Conservation (phyloP, 2,888 invertebrate species). For the Drosophila fulvimacula region DNA sequence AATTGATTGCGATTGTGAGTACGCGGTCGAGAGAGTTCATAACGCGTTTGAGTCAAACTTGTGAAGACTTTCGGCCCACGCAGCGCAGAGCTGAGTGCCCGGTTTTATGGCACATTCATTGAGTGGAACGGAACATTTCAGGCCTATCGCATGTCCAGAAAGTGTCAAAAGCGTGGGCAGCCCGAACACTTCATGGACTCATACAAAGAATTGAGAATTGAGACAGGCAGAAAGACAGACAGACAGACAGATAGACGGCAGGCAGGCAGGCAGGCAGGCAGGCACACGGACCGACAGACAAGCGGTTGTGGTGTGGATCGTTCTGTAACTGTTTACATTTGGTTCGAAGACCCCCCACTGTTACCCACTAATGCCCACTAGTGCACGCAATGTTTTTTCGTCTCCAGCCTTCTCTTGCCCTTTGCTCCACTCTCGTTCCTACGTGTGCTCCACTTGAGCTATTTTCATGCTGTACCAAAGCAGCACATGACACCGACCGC, state of each 20-base stretch:
- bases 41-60: slow-evolving; percentile 33
- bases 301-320: slow-evolving; percentile 8
- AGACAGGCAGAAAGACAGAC: slow-evolving; percentile 8
- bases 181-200: slow-evolving; percentile 35
- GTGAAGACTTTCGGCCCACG: slow-evolving; percentile 43
- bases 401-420: slow-evolving; percentile 9
- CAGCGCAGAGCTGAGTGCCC: slow-evolving; percentile 30
- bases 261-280: no score
- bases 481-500: slow-evolving; percentile 49
- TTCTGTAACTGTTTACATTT: slow-evolving; percentile 34
- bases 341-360: slow-evolving; percentile 21
- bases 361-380: slow-evolving; percentile 10
- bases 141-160: slow-evolving; percentile 36
- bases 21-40: slow-evolving; percentile 26
- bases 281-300: no score
- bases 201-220: slow-evolving; percentile 24
- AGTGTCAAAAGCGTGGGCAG: slow-evolving; percentile 53
- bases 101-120: slow-evolving; percentile 36
- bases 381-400: slow-evolving; percentile 8
- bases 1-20: slow-evolving; percentile 40
- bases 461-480: slow-evolving; percentile 62
- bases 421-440: neutral
- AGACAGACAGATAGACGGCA: neutral
- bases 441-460: slow-evolving; percentile 56
- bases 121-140: slow-evolving; percentile 23